Percentiles rank a stretch among this genome's conserved stretches.
phyloP scores from a whole-genome alignment of 2,888 invertebrate species.

The Phytoseiulus persimilis region DNA sequence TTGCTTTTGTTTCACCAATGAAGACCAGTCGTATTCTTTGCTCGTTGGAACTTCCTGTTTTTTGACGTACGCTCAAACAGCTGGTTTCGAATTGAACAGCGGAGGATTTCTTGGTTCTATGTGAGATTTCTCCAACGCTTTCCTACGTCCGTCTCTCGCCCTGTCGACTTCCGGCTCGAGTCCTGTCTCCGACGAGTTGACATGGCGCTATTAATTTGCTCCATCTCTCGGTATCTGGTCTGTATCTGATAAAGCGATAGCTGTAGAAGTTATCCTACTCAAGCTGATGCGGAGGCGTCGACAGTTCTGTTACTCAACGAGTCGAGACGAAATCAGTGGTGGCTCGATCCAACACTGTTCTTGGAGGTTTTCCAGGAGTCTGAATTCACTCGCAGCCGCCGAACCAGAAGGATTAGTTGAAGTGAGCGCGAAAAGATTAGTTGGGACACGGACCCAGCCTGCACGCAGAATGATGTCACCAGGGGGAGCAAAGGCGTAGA shows the following conservation, averaged over 20 bases:
- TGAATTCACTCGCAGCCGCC: no score
- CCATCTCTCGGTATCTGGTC: not conserved
- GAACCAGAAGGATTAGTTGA: no score
- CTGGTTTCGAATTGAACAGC: not conserved
- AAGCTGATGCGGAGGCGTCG: not conserved
- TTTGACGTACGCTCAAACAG: not conserved
- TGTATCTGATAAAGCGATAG: not conserved
- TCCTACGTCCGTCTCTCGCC: not conserved
- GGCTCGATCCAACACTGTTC: no score
- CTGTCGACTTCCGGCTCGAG: not conserved
- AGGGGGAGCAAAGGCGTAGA: no score
- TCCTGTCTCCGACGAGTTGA: not conserved
- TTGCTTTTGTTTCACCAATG: not conserved
- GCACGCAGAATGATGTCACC: no score
- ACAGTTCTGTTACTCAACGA: not conserved
- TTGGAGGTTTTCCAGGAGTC: no score
- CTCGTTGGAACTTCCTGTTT: not conserved
- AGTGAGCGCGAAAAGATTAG: no score
- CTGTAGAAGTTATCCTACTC: not conserved
- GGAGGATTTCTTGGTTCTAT: not conserved
- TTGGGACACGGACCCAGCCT: no score
- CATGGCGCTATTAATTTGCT: not conserved
- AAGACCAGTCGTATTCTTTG: not conserved
- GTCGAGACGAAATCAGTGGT: not conserved
- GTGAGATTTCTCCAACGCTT: not conserved